A percentile compares a stretch with the other conserved stretches of the same genome.
phyloP scores from a whole-genome alignment of 1,140 invertebrate genomes.

The Saccostrea glomerata region DNA sequence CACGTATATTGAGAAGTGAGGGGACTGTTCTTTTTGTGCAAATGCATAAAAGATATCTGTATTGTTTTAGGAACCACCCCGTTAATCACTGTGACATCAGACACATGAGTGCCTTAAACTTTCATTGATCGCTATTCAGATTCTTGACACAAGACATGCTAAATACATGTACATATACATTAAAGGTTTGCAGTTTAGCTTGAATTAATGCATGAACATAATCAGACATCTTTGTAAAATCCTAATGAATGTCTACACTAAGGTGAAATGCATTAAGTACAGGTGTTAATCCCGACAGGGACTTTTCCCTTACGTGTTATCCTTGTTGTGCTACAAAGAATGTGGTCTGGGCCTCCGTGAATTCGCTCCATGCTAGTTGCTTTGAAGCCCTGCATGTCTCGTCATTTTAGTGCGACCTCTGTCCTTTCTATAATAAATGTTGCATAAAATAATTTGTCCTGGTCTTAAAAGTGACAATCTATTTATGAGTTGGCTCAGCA shows the following conservation, averaged over 20 bases:
- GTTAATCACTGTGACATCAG: too few relatives aligned
- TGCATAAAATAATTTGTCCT: constrained; percentile 36
- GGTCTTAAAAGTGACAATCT: constrained; percentile 33
- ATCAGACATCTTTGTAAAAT: constrained; percentile 24
- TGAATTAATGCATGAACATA: constrained; percentile 19
- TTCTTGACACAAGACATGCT: too few relatives aligned
- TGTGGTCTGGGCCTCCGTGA: not conserved
- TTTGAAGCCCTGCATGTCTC: constrained; percentile 29
- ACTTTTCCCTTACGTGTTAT: not conserved
- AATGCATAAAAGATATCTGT: too few relatives aligned
- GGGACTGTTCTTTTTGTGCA: too few relatives aligned
- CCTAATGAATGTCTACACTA: constrained; percentile 15
- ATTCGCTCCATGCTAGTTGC: not conserved
- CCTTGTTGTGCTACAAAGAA: not conserved
- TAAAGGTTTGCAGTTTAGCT: too few relatives aligned
- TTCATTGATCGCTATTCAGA: too few relatives aligned
- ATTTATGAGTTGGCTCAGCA: constrained; percentile 32
- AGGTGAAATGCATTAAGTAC: not conserved
- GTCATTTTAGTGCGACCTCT: constrained; percentile 25
- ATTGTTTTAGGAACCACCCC: too few relatives aligned
- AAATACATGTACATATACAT: too few relatives aligned
- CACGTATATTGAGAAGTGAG: too few relatives aligned
- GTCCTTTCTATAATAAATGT: constrained; percentile 21
- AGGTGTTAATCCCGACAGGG: not conserved
- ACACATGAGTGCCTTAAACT: too few relatives aligned